Evolutionary conservation across 1,140 invertebrate genomes (phyloP).

Genomic region (Pachypeltis micranthus): DNA sequence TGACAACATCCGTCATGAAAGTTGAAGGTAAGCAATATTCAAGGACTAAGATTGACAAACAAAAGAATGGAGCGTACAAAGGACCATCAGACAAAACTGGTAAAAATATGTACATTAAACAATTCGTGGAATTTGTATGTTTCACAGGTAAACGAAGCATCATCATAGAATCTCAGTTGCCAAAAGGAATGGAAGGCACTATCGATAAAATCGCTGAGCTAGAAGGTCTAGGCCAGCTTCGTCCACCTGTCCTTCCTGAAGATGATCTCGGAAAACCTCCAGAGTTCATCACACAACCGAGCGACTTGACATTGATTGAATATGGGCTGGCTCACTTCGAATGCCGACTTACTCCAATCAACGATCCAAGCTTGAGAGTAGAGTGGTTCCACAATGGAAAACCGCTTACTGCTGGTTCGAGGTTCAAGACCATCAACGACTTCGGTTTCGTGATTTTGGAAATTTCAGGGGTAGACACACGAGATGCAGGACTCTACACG

Average conservation of each 20-base stretch:
- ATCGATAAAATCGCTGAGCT: slow-evolving; percentile 87
- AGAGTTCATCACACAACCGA: slow-evolving; percentile 79
- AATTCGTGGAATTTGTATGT: too few species aligned
- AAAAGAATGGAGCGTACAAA: too few species aligned
- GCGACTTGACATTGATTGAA: slow-evolving; percentile 72
- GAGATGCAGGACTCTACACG: slow-evolving; percentile 79
- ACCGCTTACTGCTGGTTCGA: slow-evolving; percentile 69
- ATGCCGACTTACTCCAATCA: slow-evolving; percentile 75
- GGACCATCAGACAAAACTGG: too few species aligned
- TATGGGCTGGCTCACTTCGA: slow-evolving; percentile 87
- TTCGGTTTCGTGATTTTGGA: slow-evolving; percentile 90
- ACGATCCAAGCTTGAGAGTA: slow-evolving; percentile 82
- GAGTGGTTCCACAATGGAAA: slow-evolving; percentile 97
- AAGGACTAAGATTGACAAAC: too few species aligned
- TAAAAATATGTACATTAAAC: too few species aligned
- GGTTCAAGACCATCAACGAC: slow-evolving; percentile 84
- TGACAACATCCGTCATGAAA: slow-evolving; percentile 81
- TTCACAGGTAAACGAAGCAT: slow-evolving; percentile 64
- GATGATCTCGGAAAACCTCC: slow-evolving; percentile 80
- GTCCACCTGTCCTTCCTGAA: slow-evolving; percentile 49
- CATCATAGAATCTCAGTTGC: slow-evolving; percentile 80
- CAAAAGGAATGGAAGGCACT: slow-evolving; percentile 83
- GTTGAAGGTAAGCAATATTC: slow-evolving; percentile 59
- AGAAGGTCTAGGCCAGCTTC: slow-evolving; percentile 65
- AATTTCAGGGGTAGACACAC: slow-evolving; percentile 73